A percentile compares a stretch with the other conserved stretches of the same genome.
These are phyloP conservation scores for Phthorimaea operculella DNA, from an alignment of 1,140 invertebrate genomes.

Conservation along the genomic window DNA sequence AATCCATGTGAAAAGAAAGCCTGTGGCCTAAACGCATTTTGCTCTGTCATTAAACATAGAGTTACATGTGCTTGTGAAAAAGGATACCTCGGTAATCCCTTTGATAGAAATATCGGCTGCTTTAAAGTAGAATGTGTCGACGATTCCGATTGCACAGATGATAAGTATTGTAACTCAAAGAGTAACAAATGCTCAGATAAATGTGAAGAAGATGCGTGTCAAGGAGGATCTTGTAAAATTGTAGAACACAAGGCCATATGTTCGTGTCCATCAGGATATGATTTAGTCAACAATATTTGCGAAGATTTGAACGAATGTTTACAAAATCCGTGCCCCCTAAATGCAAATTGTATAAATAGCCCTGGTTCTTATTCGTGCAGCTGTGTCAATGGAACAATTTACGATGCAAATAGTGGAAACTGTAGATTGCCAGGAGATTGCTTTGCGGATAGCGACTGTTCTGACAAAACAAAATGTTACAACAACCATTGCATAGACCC, in stretches of 20 bases:
- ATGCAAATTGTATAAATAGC: constrained; percentile 81
- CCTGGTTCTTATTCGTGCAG: constrained; percentile 80
- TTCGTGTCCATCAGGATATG: constrained; percentile 79
- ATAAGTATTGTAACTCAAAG: constrained; percentile 79
- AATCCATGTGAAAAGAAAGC: constrained; percentile 77
- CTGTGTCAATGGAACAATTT: constrained; percentile 83
- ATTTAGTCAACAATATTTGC: constrained; percentile 75
- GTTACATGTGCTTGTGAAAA: constrained; percentile 79
- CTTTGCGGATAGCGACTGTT: constrained; percentile 82
- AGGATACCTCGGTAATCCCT: constrained; percentile 83
- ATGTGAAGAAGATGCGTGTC: constrained; percentile 78
- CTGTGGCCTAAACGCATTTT: constrained; percentile 80
- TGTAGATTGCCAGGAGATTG: constrained; percentile 85
- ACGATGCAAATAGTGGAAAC: constrained; percentile 74
- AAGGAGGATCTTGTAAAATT: constrained; percentile 78
- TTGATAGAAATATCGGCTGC: constrained; percentile 77
- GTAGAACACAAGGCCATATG: constrained; percentile 78
- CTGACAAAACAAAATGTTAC: constrained; percentile 78
- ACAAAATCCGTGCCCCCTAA: constrained; percentile 79
- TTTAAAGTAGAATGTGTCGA: constrained; percentile 86
- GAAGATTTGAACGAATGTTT: constrained; percentile 86
- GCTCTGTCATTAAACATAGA: constrained; percentile 76
- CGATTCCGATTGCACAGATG: constrained; percentile 78
- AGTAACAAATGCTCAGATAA: constrained; percentile 86
- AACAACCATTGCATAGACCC: constrained; percentile 84